A percentile compares a stretch with the other conserved stretches of the same genome.
Conservation (phyloP, 2,113 vertebrate genomes). For the Apistogramma diplotaenia region DNA sequence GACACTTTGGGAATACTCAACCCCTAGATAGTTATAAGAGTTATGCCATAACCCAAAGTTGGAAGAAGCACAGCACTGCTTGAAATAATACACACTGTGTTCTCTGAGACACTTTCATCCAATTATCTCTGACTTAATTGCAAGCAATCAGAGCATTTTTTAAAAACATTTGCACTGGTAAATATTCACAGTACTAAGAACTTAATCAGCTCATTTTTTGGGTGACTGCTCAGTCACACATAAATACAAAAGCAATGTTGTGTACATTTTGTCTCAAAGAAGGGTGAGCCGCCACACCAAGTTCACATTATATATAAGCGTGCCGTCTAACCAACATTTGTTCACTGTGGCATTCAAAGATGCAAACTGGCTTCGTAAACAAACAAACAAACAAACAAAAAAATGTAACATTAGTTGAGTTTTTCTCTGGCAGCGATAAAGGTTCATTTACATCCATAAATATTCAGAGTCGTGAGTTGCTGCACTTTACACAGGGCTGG, state of each 20-base stretch:
- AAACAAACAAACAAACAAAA: neutral
- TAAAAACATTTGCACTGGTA: conserved; percentile 25
- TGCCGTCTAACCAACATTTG: neutral
- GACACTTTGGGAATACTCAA: conserved; percentile 12
- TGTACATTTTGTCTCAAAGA: neutral
- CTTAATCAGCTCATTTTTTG: neutral
- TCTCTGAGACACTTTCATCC: conserved; percentile 24
- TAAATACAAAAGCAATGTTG: neutral
- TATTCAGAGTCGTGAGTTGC: conserved; percentile 29
- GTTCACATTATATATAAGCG: neutral
- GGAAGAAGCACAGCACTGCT: neutral
- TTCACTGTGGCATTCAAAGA: neutral
- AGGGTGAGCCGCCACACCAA: neutral
- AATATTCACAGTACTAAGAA: conserved; percentile 17
- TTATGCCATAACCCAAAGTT: neutral
- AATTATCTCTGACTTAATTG: conserved; percentile 51
- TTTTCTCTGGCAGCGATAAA: conserved; percentile 15
- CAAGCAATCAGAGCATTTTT: conserved; percentile 34
- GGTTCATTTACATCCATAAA: conserved; percentile 50
- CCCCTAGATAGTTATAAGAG: neutral
- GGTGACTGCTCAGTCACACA: neutral
- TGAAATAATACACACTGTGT: neutral
- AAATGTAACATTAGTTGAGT: neutral
- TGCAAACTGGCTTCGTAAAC: neutral
- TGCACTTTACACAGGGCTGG: neutral